Percentiles rank a stretch among this genome's conserved stretches.
Conservation (phyloP, 2,888 invertebrate species). For the Eilema caniola region DNA sequence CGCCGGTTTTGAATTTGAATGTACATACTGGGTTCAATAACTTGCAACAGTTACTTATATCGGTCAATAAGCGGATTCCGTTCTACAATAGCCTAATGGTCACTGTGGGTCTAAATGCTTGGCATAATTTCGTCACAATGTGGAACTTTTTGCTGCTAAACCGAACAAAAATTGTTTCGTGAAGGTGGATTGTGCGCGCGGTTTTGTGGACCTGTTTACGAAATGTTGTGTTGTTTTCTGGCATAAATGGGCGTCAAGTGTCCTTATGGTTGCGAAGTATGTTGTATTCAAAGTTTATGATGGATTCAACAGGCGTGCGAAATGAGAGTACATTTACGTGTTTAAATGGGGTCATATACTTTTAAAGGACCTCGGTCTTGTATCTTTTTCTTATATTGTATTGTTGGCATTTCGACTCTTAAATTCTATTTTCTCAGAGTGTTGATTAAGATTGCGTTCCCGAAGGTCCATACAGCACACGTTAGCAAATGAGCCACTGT, state of each 20-base stretch:
- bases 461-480: no score
- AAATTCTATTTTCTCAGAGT: no score
- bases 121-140: constrained; percentile 25
- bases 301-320: constrained; percentile 20
- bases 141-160: constrained; percentile 26
- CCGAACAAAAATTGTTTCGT: constrained; percentile 27
- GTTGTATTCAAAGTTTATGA: constrained; percentile 15
- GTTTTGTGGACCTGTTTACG: constrained; percentile 10
- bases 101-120: constrained; percentile 10
- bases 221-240: constrained; percentile 19
- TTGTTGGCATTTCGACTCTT: no score
- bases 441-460: no score
- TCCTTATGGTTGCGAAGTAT: constrained; percentile 17
- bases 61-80: constrained; percentile 22
- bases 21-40: not conserved
- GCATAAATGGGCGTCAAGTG: constrained; percentile 23
- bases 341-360: not conserved
- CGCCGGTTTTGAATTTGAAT: not conserved
- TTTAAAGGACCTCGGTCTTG: not conserved
- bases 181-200: constrained; percentile 22
- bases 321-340: not conserved
- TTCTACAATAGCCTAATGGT: constrained; percentile 24
- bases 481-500: no score
- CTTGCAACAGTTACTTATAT: not conserved
- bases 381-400: no score